phyloP scores from a whole-genome alignment of 2,888 invertebrate species.

The Tenthredo livida region DNA sequence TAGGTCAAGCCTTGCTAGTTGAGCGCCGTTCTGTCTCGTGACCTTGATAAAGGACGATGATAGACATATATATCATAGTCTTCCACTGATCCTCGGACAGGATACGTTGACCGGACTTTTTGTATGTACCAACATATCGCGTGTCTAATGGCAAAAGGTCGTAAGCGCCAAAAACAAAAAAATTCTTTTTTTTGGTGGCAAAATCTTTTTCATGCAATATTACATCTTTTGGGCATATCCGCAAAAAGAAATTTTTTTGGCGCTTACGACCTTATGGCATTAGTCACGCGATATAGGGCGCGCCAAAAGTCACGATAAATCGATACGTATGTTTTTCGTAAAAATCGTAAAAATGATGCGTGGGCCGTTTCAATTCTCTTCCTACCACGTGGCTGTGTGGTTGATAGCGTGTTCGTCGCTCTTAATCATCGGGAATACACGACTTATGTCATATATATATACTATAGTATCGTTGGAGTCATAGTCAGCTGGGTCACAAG shows the following conservation, averaged over 20 bases:
- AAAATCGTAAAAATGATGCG: neutral
- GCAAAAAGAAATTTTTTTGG: no score
- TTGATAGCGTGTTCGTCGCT: neutral
- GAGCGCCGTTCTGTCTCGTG: conserved; percentile 18
- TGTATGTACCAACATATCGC: no score
- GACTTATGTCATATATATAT: neutral
- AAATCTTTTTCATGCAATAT: no score
- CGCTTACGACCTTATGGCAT: no score
- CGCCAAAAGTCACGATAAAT: neutral
- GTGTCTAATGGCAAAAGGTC: no score
- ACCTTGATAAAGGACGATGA: conserved; percentile 32
- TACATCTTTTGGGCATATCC: no score
- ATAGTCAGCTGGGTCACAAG: neutral
- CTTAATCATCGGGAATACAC: neutral
- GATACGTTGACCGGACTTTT: neutral
- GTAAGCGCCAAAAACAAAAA: no score
- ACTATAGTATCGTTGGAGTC: neutral
- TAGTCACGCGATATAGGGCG: no score
- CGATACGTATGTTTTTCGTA: neutral
- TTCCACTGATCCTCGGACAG: neutral
- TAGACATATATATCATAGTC: neutral
- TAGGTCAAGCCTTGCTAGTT: conserved; percentile 14
- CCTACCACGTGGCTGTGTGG: neutral
- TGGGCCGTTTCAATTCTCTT: neutral
- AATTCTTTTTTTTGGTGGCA: no score